These are phyloP conservation scores for Helarctos malayanus DNA, from an alignment of 2,797 vertebrate genomes.

Conservation along the genomic window DNA sequence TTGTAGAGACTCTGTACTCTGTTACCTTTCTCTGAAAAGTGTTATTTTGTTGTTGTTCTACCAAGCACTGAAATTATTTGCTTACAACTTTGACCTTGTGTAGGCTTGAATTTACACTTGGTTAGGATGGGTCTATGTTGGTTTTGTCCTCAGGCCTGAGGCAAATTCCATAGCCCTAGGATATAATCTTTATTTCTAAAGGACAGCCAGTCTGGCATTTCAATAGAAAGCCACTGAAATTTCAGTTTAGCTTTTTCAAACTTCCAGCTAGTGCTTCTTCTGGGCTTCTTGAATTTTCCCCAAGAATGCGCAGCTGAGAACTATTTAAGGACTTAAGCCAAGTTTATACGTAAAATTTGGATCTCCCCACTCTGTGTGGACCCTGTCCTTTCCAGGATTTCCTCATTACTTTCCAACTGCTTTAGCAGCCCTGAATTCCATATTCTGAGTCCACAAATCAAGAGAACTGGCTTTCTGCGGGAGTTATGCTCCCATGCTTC, in stretches of 20 bases:
- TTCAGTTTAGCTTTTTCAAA: not conserved
- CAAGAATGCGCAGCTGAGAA: not conserved
- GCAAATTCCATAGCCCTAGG: not conserved
- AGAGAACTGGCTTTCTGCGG: not conserved
- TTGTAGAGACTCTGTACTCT: not conserved
- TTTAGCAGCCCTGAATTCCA: not conserved
- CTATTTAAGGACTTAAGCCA: not conserved
- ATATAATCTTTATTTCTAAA: not conserved
- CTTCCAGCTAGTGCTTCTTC: not conserved
- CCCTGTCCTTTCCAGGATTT: not conserved
- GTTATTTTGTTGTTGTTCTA: not conserved
- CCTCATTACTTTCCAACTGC: not conserved
- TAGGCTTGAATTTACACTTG: not conserved
- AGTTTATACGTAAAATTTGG: not conserved
- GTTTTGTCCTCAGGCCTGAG: not conserved
- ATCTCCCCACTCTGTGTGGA: not conserved
- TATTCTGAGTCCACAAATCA: not conserved
- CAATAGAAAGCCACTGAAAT: not conserved
- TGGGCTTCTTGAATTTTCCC: not conserved
- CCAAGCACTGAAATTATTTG: not conserved
- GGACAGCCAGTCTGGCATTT: not conserved
- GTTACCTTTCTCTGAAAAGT: not conserved
- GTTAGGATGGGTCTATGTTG: not conserved
- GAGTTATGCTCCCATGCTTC: not conserved
- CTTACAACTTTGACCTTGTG: not conserved